Base-by-base conservation (phyloP, 1,140 invertebrate species). In the Cotesia vestalis region DNA sequence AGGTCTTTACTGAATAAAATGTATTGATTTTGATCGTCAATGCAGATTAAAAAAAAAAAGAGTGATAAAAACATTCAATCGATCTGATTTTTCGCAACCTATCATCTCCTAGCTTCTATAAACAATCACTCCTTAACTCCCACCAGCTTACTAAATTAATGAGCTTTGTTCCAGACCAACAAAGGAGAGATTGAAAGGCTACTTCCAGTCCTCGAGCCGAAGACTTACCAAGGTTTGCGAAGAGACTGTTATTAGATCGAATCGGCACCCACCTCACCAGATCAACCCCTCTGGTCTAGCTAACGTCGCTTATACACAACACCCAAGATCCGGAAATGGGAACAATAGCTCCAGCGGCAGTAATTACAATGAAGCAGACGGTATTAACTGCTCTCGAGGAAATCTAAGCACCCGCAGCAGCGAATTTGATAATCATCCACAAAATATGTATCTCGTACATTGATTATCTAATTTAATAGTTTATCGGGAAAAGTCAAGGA, bases 181-280 rank as follows among this genome's bases (percentile, higher is more conserved):
- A 17, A 91, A 91, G 76, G 90, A 91, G 78, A 84, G 90, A 40
- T 80, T 92, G 0, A 84, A 87, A n/a, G 89, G 90, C 46, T 91
- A 91, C 77, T 90, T 91, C 73, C 87, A 89, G 2, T 88, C 91
- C 73, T 88, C 87, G 36, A 84, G 69, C 53, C 64, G 72, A 3
- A 69, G 52, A 8, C 52, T 71, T 1, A 62, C 46, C 5, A 11
- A 20, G 17, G 57, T 40, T 38, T 55, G 40, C 14, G 68, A 75
- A 46, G 64, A 73, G 3, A 17, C 62, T 14, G 60, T 66, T 36
- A 40, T 46, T 57, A 64, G 11, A 20, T 20, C 62, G 9, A 51
- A 9, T 20, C 69, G 52, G 12, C 57, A 20, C 9, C 17, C 40
- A 46, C 11, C 11, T 2, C 52, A 53, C 17, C 20, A 11, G 46